Conservation (phyloP, 2,113 vertebrate genomes). For the Phoxinus phoxinus region DNA sequence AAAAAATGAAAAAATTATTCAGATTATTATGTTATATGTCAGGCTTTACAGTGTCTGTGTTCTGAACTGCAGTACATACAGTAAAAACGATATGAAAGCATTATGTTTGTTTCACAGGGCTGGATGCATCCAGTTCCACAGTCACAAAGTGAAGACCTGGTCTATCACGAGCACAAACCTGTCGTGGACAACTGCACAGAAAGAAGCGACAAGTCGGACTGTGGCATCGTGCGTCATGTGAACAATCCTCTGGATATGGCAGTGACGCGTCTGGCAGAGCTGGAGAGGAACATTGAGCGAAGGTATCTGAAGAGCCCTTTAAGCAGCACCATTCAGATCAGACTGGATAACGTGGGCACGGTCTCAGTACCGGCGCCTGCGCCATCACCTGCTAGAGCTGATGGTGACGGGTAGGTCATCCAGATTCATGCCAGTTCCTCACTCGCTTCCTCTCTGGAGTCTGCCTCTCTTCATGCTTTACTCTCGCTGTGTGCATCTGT, state of each 20-base stretch:
- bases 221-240: conserved; percentile 80
- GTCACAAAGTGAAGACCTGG: conserved; percentile 89
- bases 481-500: neutral
- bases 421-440: conserved; percentile 79
- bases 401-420: conserved; percentile 94
- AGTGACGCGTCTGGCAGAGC: conserved; percentile 87
- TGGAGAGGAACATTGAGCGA: conserved; percentile 93
- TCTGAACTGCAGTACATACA: neutral
- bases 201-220: conserved; percentile 58
- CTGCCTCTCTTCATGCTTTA: neutral
- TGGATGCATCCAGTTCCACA: conserved; percentile 87
- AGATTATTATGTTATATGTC: too few species aligned
- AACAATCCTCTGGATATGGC: conserved; percentile 95
- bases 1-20: too few species aligned
- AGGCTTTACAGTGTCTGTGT: neutral
- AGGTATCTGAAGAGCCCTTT: conserved; percentile 96
- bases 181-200: conserved; percentile 71
- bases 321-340: conserved; percentile 95
- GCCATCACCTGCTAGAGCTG: conserved; percentile 86
- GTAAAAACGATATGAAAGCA: neutral
- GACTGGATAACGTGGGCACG: conserved; percentile 94
- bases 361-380: conserved; percentile 93
- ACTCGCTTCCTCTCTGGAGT: conserved; percentile 29
- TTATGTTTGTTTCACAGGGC: conserved; percentile 73
- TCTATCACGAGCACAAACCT: conserved; percentile 90